Evolutionary conservation across 2,797 vertebrate genomes (phyloP), one percentile per base, ranked within the genome.

Genomic region (Salarias fasciatus): DNA sequence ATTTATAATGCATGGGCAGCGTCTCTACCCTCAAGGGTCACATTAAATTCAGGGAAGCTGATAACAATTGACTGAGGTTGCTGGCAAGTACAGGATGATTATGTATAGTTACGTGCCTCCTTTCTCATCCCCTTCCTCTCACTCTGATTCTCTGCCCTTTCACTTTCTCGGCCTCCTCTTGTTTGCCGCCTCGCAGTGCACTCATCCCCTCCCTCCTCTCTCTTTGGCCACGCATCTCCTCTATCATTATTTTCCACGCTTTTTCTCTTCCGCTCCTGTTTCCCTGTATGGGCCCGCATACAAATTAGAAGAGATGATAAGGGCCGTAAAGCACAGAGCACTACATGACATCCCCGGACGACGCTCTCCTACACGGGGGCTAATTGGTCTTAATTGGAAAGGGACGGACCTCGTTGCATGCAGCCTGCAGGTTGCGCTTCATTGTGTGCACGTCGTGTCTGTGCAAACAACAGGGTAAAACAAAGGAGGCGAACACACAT

Each of bases 21-120:
- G 73, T 77, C 73, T 53, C 46, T 37, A 60, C 53, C 83, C 89
- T 77, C 85, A 76, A 68, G 86, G 88, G 87, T 87, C 84, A 81
- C 84, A 91, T 90, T 90, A 86, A 86, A 89, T 75, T 73, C 83
- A 65, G 65, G 69, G n/a, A 79, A 84, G 86, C 85, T 84, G 86
- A 88, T 86, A 89, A 89, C 85, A 88, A 90, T 85, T 82, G 84
- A 89, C 80, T 90, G 82, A 84, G 76, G 56, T 71, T 79, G 84
- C 68, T 76, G 79, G 73, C 85, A 70, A 65, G 71, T 53, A 69
- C 66, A 59, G 63, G 58, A 62, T 71, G 76, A 86, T 83, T 61
- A 88, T 77, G 80, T 74, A 80, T 69, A 78, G 63, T 80, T 77
- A 72, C 57, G 59, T 45, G 58, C 52, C 58, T 57, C 55, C 71